Percentiles rank a stretch among this genome's conserved stretches.
Conservation (phyloP, 2,888 invertebrate genomes). For the Ormyrus rosae region DNA sequence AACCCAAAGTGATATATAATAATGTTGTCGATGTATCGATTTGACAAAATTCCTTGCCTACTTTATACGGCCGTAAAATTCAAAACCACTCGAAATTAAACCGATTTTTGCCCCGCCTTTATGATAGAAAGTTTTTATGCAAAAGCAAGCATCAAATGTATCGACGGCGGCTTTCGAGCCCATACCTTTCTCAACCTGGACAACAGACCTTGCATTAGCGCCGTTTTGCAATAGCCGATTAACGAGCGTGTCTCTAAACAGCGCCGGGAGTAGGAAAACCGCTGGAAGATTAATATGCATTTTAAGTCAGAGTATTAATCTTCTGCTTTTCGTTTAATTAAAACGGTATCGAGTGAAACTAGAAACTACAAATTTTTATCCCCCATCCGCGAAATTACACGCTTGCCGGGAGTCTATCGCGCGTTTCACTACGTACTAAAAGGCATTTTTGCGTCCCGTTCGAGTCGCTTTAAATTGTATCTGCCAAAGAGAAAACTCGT, state of each 20-base stretch:
- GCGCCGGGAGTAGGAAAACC: neutral
- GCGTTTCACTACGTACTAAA: constrained; percentile 11
- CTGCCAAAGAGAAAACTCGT: constrained; percentile 21
- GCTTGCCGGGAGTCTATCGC: neutral
- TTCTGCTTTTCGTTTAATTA: constrained; percentile 38
- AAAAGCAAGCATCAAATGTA: too few relatives aligned
- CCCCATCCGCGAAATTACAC: constrained; percentile 18
- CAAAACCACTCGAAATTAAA: too few relatives aligned
- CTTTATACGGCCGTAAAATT: neutral
- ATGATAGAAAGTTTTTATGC: too few relatives aligned
- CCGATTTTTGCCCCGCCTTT: too few relatives aligned
- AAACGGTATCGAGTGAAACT: constrained; percentile 43
- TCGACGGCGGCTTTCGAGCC: neutral
- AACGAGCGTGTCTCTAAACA: neutral
- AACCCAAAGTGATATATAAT: too few relatives aligned
- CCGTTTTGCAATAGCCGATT: too few relatives aligned
- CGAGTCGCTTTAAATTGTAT: neutral
- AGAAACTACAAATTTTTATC: constrained; percentile 33
- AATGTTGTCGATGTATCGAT: too few relatives aligned
- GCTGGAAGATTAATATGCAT: constrained; percentile 13
- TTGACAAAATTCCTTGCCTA: neutral
- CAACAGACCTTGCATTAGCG: neutral
- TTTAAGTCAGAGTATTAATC: constrained; percentile 27
- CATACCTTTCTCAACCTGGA: neutral
- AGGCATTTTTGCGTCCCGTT: constrained; percentile 13